Evolutionary conservation across 2,797 vertebrate genomes (phyloP).

Genomic region (Lemur catta): DNA sequence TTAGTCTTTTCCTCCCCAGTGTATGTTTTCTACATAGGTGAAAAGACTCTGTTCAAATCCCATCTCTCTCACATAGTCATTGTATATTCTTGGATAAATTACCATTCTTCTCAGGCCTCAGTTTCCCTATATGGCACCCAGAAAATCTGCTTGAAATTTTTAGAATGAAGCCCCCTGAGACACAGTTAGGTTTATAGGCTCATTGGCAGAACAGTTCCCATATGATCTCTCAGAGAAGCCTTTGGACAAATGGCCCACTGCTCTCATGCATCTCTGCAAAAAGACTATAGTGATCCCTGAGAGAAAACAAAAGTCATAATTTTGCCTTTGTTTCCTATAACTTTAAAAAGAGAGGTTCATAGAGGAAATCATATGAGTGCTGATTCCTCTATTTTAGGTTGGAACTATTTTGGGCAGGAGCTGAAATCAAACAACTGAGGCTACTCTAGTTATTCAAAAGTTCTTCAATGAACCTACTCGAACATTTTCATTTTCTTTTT

Average conservation of each 20-base stretch:
- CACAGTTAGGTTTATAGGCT: neutral
- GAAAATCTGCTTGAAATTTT: slow-evolving; percentile 17
- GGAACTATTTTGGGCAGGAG: neutral
- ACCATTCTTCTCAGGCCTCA: neutral
- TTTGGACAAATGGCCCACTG: neutral
- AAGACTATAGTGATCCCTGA: neutral
- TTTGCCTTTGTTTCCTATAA: neutral
- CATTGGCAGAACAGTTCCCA: neutral
- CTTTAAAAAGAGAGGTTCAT: neutral
- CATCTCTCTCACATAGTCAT: neutral
- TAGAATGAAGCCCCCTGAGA: neutral
- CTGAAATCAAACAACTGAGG: neutral
- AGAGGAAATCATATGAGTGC: neutral
- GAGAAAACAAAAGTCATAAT: neutral
- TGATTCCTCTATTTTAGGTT: neutral
- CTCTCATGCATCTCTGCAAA: neutral
- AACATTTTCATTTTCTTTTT: neutral
- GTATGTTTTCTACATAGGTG: neutral
- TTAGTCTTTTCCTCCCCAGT: neutral
- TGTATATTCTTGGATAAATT: neutral
- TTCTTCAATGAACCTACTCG: neutral
- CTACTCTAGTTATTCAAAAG: neutral
- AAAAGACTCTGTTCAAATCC: neutral
- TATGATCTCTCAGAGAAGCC: neutral
- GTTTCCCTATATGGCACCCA: neutral